These are phyloP conservation scores for Meloidogyne exigua DNA, from an alignment of 1,140 invertebrate species.

Conservation along the genomic window DNA sequence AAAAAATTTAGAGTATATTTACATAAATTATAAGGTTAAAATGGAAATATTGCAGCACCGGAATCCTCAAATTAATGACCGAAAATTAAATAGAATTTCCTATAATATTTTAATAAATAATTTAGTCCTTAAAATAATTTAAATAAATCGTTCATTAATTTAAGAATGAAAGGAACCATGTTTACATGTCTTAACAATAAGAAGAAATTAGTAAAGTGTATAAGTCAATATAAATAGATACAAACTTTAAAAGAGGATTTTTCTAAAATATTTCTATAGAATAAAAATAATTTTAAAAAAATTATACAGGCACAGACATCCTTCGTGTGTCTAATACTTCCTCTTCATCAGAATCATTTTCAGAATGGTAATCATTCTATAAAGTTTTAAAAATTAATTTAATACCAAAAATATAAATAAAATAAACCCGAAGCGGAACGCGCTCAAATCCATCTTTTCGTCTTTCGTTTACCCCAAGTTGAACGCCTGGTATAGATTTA, in stretches of 20 bases:
- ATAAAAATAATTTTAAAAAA: neutral
- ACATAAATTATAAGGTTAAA: too few species aligned
- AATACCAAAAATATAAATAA: neutral
- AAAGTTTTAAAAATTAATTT: neutral
- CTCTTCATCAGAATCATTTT: constrained; percentile 29
- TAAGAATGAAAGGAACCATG: neutral
- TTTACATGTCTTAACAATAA: neutral
- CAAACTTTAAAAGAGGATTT: neutral
- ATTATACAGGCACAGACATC: constrained; percentile 7
- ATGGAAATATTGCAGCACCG: constrained; percentile 3
- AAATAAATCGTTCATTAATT: neutral
- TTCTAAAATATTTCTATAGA: neutral
- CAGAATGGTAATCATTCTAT: constrained; percentile 6
- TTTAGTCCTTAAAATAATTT: too few species aligned
- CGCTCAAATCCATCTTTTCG: constrained; percentile 48
- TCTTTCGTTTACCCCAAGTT: neutral
- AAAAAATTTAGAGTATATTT: neutral
- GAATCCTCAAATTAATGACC: neutral
- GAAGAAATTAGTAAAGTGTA: neutral
- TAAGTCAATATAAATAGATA: neutral
- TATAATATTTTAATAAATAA: too few species aligned
- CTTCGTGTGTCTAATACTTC: constrained; percentile 24
- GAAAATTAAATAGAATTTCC: too few species aligned
- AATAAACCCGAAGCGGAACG: constrained; percentile 44
- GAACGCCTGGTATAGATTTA: neutral